phyloP scores from a whole-genome alignment of 2,888 invertebrate species.

The Synanthedon tipuliformis region DNA sequence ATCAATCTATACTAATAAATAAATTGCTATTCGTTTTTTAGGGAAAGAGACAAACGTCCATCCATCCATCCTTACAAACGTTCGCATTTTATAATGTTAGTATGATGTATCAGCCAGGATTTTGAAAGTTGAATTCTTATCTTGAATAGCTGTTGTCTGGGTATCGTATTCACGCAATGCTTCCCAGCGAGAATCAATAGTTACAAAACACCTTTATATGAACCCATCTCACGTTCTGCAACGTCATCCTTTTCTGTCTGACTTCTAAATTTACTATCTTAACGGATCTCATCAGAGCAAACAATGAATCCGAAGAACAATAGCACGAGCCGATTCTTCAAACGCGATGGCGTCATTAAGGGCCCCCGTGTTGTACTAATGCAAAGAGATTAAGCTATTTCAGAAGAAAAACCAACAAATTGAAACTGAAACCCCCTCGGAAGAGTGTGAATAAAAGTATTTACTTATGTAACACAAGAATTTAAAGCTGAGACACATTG shows the following conservation, averaged over 20 bases:
- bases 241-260: slow-evolving; percentile 15
- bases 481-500: slow-evolving; percentile 5
- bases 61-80: too few species aligned
- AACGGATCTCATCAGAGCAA: slow-evolving; percentile 16
- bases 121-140: too few species aligned
- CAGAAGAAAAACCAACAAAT: slow-evolving; percentile 4
- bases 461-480: not conserved
- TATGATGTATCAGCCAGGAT: too few species aligned
- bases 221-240: slow-evolving; percentile 1
- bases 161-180: too few species aligned
- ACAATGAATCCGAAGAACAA: slow-evolving; percentile 9
- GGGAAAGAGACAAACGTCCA: too few species aligned
- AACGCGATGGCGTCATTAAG: slow-evolving; percentile 5
- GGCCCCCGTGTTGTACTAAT: slow-evolving; percentile 1
- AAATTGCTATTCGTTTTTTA: too few species aligned
- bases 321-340: slow-evolving; percentile 2
- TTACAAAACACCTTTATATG: not conserved
- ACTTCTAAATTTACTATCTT: slow-evolving; percentile 20
- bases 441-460: not conserved
- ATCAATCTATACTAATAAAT: too few species aligned
- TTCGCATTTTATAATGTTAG: too few species aligned
- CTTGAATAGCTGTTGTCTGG: too few species aligned
- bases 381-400: slow-evolving; percentile 2
- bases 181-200: not conserved
- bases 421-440: not conserved